phyloP scores from a whole-genome alignment of 2,113 vertebrate species.

The Corapipo altera region DNA sequence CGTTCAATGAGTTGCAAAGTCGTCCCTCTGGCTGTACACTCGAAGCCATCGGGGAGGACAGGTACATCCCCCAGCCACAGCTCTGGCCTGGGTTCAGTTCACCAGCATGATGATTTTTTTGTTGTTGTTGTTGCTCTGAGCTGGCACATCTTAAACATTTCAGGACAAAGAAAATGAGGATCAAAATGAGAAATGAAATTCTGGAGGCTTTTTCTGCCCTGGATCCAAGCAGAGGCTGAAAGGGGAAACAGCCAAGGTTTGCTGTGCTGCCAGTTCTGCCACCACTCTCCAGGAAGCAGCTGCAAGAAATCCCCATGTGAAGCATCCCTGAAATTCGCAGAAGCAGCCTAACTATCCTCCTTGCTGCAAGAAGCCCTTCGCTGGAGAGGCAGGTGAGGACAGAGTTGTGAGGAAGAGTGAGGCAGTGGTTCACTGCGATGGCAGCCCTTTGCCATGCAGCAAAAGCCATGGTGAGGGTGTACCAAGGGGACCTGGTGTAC shows the following conservation, averaged over 20 bases:
- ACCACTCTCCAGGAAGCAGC: not conserved
- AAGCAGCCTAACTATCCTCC: not conserved
- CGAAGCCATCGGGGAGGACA: not conserved
- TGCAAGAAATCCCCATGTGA: not conserved
- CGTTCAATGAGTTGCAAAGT: not conserved
- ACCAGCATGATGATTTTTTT: fast-evolving
- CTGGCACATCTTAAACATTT: fast-evolving
- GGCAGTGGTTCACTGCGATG: not conserved
- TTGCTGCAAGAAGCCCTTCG: not conserved
- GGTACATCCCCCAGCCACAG: fast-evolving
- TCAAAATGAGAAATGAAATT: not conserved
- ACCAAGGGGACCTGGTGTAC: not conserved
- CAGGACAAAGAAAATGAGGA: not conserved
- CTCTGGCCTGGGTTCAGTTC: fast-evolving
- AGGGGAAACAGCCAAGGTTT: not conserved
- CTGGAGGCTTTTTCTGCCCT: not conserved
- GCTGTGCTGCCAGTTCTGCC: not conserved
- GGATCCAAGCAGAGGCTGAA: not conserved
- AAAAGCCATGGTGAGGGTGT: not conserved
- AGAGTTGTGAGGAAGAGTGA: not conserved
- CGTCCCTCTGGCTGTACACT: not conserved
- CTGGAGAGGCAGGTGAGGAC: not conserved
- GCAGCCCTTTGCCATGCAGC: not conserved
- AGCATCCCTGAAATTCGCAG: not conserved
- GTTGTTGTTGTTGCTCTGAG: not conserved